phyloP scores from a whole-genome alignment of 2,888 invertebrate genomes.

The Epistrophella euchroma region DNA sequence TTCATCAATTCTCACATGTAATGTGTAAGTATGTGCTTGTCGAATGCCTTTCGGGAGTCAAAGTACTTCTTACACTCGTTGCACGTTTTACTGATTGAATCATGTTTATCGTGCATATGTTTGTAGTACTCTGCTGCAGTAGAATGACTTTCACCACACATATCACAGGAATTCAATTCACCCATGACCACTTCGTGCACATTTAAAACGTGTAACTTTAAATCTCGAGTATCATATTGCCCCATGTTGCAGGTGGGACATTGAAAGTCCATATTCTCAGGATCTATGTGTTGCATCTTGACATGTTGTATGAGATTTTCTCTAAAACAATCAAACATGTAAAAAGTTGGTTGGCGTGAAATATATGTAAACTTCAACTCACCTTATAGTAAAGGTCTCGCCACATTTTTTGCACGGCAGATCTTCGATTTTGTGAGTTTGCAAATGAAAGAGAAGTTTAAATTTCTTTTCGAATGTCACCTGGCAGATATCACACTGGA shows the following conservation, averaged over 20 bases:
- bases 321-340: slow-evolving; percentile 33
- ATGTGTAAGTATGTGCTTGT: slow-evolving; percentile 73
- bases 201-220: slow-evolving; percentile 71
- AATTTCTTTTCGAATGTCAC: slow-evolving; percentile 73
- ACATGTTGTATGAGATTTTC: slow-evolving; percentile 73
- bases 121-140: slow-evolving; percentile 67
- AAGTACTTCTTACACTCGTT: slow-evolving; percentile 74
- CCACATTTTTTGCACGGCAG: slow-evolving; percentile 73
- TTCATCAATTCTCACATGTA: slow-evolving; percentile 50
- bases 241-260: slow-evolving; percentile 65
- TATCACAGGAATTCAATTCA: slow-evolving; percentile 71
- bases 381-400: slow-evolving; percentile 72
- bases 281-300: slow-evolving; percentile 67
- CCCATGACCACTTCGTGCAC: slow-evolving; percentile 66
- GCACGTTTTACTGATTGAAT: slow-evolving; percentile 73
- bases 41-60: slow-evolving; percentile 70
- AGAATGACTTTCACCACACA: slow-evolving; percentile 59
- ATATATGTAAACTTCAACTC: neutral
- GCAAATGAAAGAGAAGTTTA: slow-evolving; percentile 73
- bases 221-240: slow-evolving; percentile 72
- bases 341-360: neutral
- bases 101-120: slow-evolving; percentile 74
- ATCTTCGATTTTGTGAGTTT: slow-evolving; percentile 75
- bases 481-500: slow-evolving; percentile 75
- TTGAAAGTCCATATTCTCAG: slow-evolving; percentile 69